Conservation (phyloP, 2,113 vertebrate genomes). For the Tursiops truncatus region DNA sequence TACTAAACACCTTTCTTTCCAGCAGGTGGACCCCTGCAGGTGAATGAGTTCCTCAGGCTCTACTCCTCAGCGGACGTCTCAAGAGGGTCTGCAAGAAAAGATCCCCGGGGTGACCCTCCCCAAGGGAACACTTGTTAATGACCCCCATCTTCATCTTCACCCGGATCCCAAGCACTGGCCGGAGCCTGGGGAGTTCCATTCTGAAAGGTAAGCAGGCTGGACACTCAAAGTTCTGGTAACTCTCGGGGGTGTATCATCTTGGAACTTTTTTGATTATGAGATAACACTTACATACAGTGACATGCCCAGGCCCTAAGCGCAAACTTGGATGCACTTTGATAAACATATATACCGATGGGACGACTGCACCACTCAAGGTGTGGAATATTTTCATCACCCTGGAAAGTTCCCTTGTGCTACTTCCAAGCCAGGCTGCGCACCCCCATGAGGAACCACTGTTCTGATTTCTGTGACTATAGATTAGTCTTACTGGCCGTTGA, state of each 20-base stretch:
- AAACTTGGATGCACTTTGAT: neutral
- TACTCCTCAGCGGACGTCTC: conserved; percentile 77
- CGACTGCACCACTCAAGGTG: accelerated
- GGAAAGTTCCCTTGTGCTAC: accelerated
- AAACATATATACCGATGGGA: accelerated
- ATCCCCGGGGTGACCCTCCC: conserved; percentile 83
- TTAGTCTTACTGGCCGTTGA: neutral
- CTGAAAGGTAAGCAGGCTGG: conserved; percentile 83
- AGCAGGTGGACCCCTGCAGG: conserved; percentile 78
- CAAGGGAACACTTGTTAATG: conserved; percentile 76
- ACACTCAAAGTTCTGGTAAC: neutral
- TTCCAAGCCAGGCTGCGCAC: accelerated
- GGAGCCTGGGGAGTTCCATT: conserved; percentile 83
- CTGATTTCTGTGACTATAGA: too few species aligned
- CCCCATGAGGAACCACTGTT: accelerated
- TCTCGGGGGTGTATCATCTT: neutral
- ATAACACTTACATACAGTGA: neutral
- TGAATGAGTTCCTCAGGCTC: conserved; percentile 83
- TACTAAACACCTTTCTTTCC: neutral
- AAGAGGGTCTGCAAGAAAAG: conserved; percentile 87
- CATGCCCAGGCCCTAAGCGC: neutral
- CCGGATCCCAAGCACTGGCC: conserved; percentile 78
- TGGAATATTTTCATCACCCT: too few species aligned
- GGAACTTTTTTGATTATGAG: too few species aligned
- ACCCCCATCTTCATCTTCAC: conserved; percentile 82